phyloP scores from a whole-genome alignment of 2,113 vertebrate species.

The Nycticorax nycticorax region DNA sequence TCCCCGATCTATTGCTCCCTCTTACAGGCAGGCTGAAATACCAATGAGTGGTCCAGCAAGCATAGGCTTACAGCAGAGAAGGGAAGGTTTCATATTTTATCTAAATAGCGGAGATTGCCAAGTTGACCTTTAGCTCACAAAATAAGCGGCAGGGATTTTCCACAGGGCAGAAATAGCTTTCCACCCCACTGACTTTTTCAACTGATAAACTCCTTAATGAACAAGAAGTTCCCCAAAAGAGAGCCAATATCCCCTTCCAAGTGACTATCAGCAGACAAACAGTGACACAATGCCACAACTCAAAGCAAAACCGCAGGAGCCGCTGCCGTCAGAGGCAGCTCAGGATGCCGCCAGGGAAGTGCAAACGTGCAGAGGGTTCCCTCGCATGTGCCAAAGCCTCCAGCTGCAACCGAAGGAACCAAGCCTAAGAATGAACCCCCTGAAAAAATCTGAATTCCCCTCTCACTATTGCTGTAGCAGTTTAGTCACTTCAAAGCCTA shows the following conservation, averaged over 20 bases:
- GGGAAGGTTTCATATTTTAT: background rate
- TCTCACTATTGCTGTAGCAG: background rate
- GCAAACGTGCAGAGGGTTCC: background rate
- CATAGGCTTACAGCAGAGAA: background rate
- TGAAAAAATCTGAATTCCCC: background rate
- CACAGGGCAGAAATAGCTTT: background rate
- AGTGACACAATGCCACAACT: background rate
- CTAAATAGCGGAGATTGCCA: background rate
- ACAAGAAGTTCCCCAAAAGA: background rate
- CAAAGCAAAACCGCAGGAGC: background rate
- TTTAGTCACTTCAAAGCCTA: slow-evolving; percentile 50
- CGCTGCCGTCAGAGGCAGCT: background rate
- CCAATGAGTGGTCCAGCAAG: background rate
- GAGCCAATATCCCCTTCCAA: background rate
- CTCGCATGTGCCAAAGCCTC: background rate
- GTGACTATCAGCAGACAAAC: background rate
- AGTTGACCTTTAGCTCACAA: background rate
- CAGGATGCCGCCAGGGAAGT: background rate
- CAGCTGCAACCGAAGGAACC: background rate
- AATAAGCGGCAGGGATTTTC: background rate
- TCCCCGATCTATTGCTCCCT: background rate
- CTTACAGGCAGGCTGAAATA: background rate
- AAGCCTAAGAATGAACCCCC: background rate
- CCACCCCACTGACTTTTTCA: background rate
- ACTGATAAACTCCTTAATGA: background rate